A percentile compares a stretch with the other conserved stretches of the same genome.
Conservation (phyloP, 2,113 vertebrate genomes). For the Ochotona curzoniae region DNA sequence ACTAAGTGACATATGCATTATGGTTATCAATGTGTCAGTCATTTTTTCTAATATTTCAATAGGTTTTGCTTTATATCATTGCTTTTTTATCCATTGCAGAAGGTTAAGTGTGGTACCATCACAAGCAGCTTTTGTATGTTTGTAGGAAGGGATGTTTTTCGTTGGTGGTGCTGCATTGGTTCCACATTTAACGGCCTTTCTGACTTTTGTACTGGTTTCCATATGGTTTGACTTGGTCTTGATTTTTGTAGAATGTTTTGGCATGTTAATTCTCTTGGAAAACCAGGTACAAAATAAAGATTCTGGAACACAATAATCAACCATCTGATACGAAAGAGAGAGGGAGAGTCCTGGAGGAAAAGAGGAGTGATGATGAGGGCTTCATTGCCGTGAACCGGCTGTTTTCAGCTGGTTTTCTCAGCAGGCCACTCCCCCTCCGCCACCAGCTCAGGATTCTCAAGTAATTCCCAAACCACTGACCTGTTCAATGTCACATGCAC, state of each 20-base stretch:
- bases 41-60: not conserved
- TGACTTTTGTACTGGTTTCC: not conserved
- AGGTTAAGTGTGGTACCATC: not conserved
- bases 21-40: not conserved
- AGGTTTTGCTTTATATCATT: not conserved
- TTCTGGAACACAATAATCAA: not conserved
- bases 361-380: fast-evolving
- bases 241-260: not conserved
- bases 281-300: not conserved
- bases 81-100: not conserved
- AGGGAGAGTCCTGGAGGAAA: fast-evolving
- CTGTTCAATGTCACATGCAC: not conserved
- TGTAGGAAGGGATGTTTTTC: not conserved
- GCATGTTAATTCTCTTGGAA: not conserved
- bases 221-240: not conserved
- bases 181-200: not conserved
- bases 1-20: not conserved
- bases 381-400: not conserved
- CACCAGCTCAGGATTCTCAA: not conserved
- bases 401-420: fast-evolving
- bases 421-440: not conserved
- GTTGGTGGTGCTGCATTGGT: not conserved
- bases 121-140: not conserved
- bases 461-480: not conserved
- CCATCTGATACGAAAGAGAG: not conserved